Conservation (phyloP, 1,140 invertebrate genomes). For the Atta cephalotes region DNA sequence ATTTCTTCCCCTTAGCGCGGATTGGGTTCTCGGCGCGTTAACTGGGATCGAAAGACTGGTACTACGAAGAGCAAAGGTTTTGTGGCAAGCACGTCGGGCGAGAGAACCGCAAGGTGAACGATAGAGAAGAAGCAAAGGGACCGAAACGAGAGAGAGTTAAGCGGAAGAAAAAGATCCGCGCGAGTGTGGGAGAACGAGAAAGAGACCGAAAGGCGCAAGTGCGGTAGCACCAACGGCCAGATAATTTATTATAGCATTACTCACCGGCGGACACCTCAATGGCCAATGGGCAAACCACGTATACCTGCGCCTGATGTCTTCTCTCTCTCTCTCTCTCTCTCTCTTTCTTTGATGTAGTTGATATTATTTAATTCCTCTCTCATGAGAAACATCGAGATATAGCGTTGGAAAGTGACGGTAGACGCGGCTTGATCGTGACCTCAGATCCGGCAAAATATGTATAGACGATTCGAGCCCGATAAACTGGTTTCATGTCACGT, state of each 20-base stretch:
- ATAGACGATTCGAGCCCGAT: constrained; percentile 67
- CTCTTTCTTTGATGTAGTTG: constrained; percentile 69
- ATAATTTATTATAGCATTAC: constrained; percentile 85
- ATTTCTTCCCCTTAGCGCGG: constrained; percentile 17
- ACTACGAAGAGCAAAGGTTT: constrained; percentile 41
- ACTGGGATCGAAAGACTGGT: constrained; percentile 41
- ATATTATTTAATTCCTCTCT: constrained; percentile 81
- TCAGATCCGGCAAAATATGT: constrained; percentile 48
- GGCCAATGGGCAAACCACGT: constrained; percentile 76
- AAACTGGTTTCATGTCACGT: constrained; percentile 72
- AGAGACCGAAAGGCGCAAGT: constrained; percentile 68
- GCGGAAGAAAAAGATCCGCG: constrained; percentile 27
- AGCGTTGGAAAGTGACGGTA: constrained; percentile 54
- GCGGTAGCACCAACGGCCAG: constrained; percentile 73
- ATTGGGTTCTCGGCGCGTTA: constrained; percentile 42
- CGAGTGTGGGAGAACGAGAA: constrained; percentile 4
- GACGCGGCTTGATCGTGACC: constrained; percentile 61
- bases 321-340: constrained; percentile 35
- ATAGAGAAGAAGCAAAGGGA: constrained; percentile 27
- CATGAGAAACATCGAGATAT: constrained; percentile 43
- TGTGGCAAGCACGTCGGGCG: background rate
- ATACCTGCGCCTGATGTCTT: constrained; percentile 65
- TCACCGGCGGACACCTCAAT: constrained; percentile 84
- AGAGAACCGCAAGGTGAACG: background rate
- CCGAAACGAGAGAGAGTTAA: constrained; percentile 30